Conservation (phyloP, 2,113 vertebrate species). For the Amphiprion percula region DNA sequence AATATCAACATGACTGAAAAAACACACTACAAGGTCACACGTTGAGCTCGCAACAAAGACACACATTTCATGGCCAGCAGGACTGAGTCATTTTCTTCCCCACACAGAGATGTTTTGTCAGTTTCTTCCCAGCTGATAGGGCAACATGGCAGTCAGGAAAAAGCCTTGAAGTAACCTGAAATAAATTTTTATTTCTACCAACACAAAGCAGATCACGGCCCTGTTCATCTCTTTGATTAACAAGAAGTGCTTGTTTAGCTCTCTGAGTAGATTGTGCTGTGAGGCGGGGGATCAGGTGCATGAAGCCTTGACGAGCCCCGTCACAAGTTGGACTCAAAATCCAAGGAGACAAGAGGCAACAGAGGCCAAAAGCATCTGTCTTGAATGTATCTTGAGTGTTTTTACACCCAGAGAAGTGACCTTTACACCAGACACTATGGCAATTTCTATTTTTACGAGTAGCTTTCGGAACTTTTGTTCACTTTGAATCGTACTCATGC, state of each 20-base stretch:
- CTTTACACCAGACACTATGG: conserved; percentile 12
- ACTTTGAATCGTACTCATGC: neutral
- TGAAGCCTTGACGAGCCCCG: conserved; percentile 12
- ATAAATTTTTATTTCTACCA: neutral
- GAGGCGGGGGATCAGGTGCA: conserved; percentile 52
- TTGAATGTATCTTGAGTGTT: conserved; percentile 32
- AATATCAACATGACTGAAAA: neutral
- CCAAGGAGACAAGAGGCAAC: conserved; percentile 26
- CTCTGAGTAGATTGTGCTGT: neutral
- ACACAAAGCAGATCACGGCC: neutral
- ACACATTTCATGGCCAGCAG: neutral
- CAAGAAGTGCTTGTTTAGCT: neutral
- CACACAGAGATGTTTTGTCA: neutral
- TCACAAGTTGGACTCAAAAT: conserved; percentile 19
- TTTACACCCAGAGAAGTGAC: conserved; percentile 25
- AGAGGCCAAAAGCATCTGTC: conserved; percentile 1
- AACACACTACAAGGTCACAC: neutral
- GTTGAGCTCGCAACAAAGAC: neutral
- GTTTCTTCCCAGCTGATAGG: neutral
- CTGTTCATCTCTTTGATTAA: neutral
- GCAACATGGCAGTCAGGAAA: neutral
- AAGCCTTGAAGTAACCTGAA: neutral
- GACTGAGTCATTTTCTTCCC: neutral
- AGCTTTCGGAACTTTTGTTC: neutral
- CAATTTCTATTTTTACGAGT: conserved; percentile 4